Evolutionary conservation across 2,797 vertebrate genomes (phyloP), one percentile per base, ranked within the genome.

Genomic region (Sorex maritimensis): DNA sequence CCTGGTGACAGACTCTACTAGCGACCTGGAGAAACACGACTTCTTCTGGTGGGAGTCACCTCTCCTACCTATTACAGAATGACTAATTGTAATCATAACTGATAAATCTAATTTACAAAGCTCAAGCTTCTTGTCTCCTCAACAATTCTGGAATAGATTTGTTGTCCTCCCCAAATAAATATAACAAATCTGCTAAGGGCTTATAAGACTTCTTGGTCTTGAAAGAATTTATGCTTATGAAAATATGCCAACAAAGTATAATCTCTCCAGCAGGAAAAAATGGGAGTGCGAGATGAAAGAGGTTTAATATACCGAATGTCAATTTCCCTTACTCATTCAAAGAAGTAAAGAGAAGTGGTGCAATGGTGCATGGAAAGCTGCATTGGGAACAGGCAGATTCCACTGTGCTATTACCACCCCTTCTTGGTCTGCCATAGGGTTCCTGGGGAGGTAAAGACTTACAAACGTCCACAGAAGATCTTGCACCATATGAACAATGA

Each of bases 221-320:
- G 21, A 91, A 77, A 73, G 88, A 86, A 91, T 78, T 91, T 94
- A 87, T 80, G 90, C 2, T 26, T 91, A 41, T 91, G 28, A 13
- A 55, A 80, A 77, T 92, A 84, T 67, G 10, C 15, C 80, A 89
- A 75, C 1, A 72, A 85, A 84, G 7, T 90, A 88, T 81, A 75
- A 72, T 78, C 34, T 94, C 69, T 94, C n/a, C 55, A 88, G 26
- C 55, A 88, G 26, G 86, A 23, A 23, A 89, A 87, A 11, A 88
- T 65, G 52, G 49, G 30, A 71, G 19, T n/a, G n/a, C 52, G 84
- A 11, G 55, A 81, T 93, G 23, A 88, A 91, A 86, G n/a, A 77
- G 5, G 2, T 74, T 93, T 72, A 58, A 85, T 81, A 49, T 46
- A 75, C 17, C 69, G 12, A 49, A 2, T 86, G 38, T 96, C 75